Percentiles rank a stretch among this genome's conserved stretches.
Conservation (phyloP, 37 sponge, comb jelly and placozoan species). For the Ephydatia muelleri region DNA sequence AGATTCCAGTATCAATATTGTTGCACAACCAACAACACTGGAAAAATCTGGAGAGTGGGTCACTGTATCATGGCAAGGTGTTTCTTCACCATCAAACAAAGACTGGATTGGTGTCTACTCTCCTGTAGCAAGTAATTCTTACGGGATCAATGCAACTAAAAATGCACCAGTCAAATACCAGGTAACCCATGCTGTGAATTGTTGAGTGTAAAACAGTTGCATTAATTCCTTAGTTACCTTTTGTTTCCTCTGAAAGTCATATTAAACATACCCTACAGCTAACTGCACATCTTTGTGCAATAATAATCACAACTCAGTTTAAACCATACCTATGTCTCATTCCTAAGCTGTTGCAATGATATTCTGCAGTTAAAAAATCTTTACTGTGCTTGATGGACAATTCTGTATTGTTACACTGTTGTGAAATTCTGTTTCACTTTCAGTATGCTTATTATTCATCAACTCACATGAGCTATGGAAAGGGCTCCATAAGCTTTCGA, state of each 20-base stretch:
- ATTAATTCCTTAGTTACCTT: too few species aligned
- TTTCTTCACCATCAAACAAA: slow-evolving; percentile 21
- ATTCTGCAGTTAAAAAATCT: too few species aligned
- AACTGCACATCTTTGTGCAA: too few species aligned
- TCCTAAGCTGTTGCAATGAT: too few species aligned
- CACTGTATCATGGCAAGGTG: slow-evolving; percentile 42
- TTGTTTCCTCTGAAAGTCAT: too few species aligned
- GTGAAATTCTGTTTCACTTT: not conserved
- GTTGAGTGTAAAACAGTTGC: not conserved
- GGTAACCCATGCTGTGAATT: too few species aligned
- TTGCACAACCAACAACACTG: not conserved
- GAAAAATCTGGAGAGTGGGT: slow-evolving; percentile 60
- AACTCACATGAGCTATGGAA: slow-evolving; percentile 32
- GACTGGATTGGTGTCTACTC: slow-evolving; percentile 74
- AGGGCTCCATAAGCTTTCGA: slow-evolving; percentile 39
- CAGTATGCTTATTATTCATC: slow-evolving; percentile 39
- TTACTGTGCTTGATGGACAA: too few species aligned
- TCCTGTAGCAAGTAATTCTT: slow-evolving; percentile 38
- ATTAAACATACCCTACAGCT: too few species aligned
- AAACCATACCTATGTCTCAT: too few species aligned
- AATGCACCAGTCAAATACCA: slow-evolving; percentile 56
- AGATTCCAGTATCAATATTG: not conserved
- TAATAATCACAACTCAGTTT: too few species aligned
- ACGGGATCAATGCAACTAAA: slow-evolving; percentile 31
- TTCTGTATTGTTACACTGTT: too few species aligned